Evolutionary conservation across 1,140 invertebrate genomes (phyloP).

Genomic region (Watersipora subatra): DNA sequence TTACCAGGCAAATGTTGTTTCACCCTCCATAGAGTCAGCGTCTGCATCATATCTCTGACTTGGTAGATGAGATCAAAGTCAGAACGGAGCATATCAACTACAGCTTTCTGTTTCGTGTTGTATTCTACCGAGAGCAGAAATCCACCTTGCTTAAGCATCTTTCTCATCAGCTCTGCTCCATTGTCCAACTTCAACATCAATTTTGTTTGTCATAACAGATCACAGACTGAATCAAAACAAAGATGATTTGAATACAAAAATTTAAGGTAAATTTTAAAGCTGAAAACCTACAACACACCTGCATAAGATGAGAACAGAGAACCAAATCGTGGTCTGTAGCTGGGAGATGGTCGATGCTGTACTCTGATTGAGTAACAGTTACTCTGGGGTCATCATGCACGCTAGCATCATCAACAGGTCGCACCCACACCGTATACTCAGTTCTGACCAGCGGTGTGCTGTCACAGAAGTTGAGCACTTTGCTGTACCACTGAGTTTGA

Average conservation of each 20-base stretch:
- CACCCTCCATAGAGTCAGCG: not conserved
- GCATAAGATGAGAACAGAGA: not conserved
- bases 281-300: not conserved
- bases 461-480: constrained; percentile 21
- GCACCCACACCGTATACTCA: constrained; percentile 31
- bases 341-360: not conserved
- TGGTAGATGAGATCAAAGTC: not conserved
- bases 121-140: not conserved
- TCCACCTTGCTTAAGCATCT: not conserved
- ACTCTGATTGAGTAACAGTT: not conserved
- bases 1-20: not conserved
- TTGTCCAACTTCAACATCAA: no score
- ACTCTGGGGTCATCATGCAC: not conserved
- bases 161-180: not conserved
- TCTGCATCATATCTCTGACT: not conserved
- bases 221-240: no score
- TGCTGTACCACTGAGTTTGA: constrained; percentile 19
- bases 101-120: not conserved
- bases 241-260: no score
- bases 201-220: no score
- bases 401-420: no score
- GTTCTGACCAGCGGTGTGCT: constrained; percentile 37
- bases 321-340: not conserved
- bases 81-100: not conserved
- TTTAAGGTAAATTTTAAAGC: no score